phyloP scores from a whole-genome alignment of 2,888 invertebrate genomes.

The Chesias legatella region DNA sequence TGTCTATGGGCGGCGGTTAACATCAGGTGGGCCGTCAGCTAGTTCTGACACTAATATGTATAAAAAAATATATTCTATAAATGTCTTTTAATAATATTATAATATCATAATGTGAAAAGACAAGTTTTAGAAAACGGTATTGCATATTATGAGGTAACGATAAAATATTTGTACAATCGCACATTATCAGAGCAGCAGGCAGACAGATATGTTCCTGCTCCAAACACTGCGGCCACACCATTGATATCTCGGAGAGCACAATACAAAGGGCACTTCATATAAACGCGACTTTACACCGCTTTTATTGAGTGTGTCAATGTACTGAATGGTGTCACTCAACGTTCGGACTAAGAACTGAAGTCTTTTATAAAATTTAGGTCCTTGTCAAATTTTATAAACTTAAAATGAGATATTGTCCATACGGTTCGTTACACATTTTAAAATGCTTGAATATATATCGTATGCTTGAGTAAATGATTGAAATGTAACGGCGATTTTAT shows the following conservation, averaged over 20 bases:
- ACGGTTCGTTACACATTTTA: conserved; percentile 11
- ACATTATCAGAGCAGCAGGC: conserved; percentile 18
- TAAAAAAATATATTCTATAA: too few relatives aligned
- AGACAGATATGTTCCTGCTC: conserved; percentile 17
- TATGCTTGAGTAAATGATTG: conserved; percentile 2
- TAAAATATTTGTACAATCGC: conserved; percentile 30
- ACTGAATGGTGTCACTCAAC: conserved; percentile 65
- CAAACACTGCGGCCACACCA: conserved; percentile 13
- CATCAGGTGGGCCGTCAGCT: too few relatives aligned
- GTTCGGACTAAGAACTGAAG: conserved; percentile 63
- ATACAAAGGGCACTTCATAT: conserved; percentile 54
- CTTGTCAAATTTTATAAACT: conserved; percentile 46
- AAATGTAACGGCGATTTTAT: conserved; percentile 22
- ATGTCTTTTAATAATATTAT: too few relatives aligned
- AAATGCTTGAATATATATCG: neutral
- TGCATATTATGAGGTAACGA: too few relatives aligned
- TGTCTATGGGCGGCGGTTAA: too few relatives aligned
- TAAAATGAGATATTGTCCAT: conserved; percentile 24
- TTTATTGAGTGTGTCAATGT: conserved; percentile 58
- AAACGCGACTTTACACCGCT: conserved; percentile 49
- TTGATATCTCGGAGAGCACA: conserved; percentile 34
- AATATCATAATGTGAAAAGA: too few relatives aligned
- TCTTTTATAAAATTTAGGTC: conserved; percentile 50
- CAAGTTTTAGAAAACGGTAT: too few relatives aligned
- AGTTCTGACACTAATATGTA: too few relatives aligned